Percentiles rank a stretch among this genome's conserved stretches.
These are phyloP conservation scores for Chrysopa pallens DNA, from an alignment of 1,140 invertebrate species.

Conservation along the genomic window DNA sequence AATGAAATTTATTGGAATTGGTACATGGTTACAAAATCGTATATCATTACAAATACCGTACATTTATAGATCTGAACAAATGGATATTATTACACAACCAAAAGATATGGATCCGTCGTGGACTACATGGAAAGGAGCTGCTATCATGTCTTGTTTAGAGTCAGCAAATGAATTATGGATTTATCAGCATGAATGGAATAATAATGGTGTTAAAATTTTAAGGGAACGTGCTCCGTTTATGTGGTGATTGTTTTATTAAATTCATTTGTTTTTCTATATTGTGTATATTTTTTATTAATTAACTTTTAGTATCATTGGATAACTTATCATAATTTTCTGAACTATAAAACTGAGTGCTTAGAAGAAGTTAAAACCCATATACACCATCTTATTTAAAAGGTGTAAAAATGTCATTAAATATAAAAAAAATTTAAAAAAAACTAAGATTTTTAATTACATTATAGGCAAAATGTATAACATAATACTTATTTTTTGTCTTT, in stretches of 20 bases:
- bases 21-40: slow-evolving; percentile 75
- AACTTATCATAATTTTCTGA: no score
- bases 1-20: slow-evolving; percentile 71
- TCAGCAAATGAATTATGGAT: slow-evolving; percentile 91
- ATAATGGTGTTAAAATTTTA: slow-evolving; percentile 65
- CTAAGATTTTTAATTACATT: no score
- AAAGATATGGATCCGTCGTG: slow-evolving; percentile 83
- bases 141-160: slow-evolving; percentile 81
- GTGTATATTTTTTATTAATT: no score
- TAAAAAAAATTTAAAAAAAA: no score
- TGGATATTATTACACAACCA: slow-evolving; percentile 63
- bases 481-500: no score
- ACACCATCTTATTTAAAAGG: no score
- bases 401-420: no score
- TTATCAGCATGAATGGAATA: slow-evolving; percentile 65
- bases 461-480: no score
- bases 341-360: no score
- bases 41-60: slow-evolving; percentile 70
- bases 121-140: slow-evolving; percentile 86
- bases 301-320: no score
- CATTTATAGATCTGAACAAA: slow-evolving; percentile 54
- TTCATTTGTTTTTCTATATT: neutral
- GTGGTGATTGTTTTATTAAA: slow-evolving; percentile 29
- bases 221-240: slow-evolving; percentile 74
- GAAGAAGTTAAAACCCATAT: no score